Conservation (phyloP, 2,113 vertebrate genomes). For the Crotalus viridis region DNA sequence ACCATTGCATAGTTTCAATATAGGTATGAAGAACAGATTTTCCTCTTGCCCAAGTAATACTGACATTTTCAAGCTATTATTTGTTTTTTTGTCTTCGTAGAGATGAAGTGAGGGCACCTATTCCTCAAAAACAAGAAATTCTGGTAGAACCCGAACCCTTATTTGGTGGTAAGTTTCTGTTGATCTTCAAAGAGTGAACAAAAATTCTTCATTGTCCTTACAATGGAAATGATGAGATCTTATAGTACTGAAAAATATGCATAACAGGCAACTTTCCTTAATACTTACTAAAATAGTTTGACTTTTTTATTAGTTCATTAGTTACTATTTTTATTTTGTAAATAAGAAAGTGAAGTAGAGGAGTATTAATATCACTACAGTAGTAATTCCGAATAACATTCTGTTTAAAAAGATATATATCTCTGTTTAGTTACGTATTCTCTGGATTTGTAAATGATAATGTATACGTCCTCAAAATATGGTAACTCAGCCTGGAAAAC, state of each 20-base stretch:
- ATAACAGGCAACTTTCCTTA: neutral
- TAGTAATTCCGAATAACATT: neutral
- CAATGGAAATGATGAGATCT: neutral
- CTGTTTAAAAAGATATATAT: neutral
- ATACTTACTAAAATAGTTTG: neutral
- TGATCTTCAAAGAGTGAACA: neutral
- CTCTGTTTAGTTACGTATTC: neutral
- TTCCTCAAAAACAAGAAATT: slow-evolving; percentile 99
- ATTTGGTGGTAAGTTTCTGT: slow-evolving; percentile 86
- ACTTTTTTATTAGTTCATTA: neutral
- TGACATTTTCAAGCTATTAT: neutral
- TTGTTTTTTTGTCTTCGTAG: slow-evolving; percentile 62
- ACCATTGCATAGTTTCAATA: neutral
- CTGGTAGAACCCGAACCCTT: slow-evolving; percentile 95
- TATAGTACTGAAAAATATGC: neutral
- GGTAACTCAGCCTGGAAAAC: neutral
- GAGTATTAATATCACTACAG: neutral
- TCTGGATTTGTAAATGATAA: neutral
- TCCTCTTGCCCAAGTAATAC: neutral
- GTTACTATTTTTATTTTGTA: neutral
- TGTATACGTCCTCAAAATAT: neutral
- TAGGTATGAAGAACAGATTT: neutral
- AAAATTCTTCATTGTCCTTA: neutral
- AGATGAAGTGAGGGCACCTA: slow-evolving; percentile 95
- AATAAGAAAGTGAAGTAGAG: neutral